These are phyloP conservation scores for Troides aeacus DNA, from an alignment of 2,888 invertebrate species.

Conservation along the genomic window DNA sequence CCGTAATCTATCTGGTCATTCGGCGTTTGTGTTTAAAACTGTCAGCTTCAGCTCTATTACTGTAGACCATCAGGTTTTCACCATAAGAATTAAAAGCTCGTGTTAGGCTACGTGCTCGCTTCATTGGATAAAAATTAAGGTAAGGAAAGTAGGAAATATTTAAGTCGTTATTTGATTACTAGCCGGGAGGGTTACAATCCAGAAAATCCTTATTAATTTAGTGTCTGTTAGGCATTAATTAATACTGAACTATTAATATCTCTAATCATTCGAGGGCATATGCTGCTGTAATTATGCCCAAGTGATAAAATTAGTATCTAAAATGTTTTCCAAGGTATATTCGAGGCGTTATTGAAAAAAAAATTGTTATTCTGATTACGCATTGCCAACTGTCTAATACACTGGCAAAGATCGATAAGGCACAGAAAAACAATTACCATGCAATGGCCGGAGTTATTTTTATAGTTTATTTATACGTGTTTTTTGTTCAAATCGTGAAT, in stretches of 20 bases:
- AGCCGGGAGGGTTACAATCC: neutral
- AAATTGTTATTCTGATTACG: slow-evolving; percentile 4
- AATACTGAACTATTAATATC: neutral
- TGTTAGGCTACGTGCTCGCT: no score
- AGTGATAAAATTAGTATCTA: neutral
- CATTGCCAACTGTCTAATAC: slow-evolving; percentile 6
- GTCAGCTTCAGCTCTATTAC: no score
- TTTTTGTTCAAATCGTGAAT: neutral
- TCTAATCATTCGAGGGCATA: neutral
- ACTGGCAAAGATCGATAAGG: neutral
- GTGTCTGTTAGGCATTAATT: neutral
- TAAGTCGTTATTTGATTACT: neutral
- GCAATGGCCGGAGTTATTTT: slow-evolving; percentile 7
- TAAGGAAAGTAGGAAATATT: neutral
- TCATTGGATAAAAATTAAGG: neutral
- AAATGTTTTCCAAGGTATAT: neutral
- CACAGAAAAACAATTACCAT: slow-evolving; percentile 6
- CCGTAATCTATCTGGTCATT: no score
- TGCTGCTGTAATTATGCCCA: neutral
- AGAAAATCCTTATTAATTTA: neutral
- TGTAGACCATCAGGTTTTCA: no score
- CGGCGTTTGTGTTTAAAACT: no score
- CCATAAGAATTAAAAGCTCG: no score
- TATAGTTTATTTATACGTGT: neutral
- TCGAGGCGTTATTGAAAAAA: neutral